Evolutionary conservation across 92 coral and sea anemone genomes (phyloP).

Genomic region (Virgularia gustaviana): DNA sequence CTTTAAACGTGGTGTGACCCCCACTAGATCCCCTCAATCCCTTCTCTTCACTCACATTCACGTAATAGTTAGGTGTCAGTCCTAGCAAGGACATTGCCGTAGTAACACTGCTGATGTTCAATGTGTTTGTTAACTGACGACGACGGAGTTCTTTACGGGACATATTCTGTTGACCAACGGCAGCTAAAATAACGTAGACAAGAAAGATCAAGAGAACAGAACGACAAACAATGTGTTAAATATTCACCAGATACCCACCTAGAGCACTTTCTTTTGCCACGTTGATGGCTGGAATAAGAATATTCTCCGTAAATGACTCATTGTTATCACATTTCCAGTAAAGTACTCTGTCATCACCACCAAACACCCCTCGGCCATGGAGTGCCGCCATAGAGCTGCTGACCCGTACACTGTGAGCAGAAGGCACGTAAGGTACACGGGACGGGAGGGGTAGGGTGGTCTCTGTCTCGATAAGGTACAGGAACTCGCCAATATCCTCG

Average conservation of each 20-base stretch:
- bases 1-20: conserved; percentile 61
- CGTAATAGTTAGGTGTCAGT: conserved; percentile 64
- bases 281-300: conserved; percentile 68
- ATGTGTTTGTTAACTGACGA: conserved; percentile 81
- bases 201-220: not conserved
- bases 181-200: conserved; percentile 48
- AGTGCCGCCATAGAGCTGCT: conserved; percentile 94
- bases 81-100: conserved; percentile 81
- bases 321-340: conserved; percentile 92
- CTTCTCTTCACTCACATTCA: conserved; percentile 63
- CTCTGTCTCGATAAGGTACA: conserved; percentile 89
- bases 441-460: conserved; percentile 86
- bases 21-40: conserved; percentile 49
- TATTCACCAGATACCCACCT: conserved; percentile 65
- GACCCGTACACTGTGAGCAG: conserved; percentile 80
- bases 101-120: conserved; percentile 83
- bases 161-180: conserved; percentile 95
- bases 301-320: conserved; percentile 83
- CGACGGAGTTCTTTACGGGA: conserved; percentile 78
- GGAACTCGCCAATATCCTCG: conserved; percentile 92
- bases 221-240: not conserved
- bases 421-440: conserved; percentile 73
- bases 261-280: conserved; percentile 79
- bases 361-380: conserved; percentile 79
- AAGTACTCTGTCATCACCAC: conserved; percentile 91